Conservation (phyloP, 2,113 vertebrate species). For the Beaufortia kweichowensis region DNA sequence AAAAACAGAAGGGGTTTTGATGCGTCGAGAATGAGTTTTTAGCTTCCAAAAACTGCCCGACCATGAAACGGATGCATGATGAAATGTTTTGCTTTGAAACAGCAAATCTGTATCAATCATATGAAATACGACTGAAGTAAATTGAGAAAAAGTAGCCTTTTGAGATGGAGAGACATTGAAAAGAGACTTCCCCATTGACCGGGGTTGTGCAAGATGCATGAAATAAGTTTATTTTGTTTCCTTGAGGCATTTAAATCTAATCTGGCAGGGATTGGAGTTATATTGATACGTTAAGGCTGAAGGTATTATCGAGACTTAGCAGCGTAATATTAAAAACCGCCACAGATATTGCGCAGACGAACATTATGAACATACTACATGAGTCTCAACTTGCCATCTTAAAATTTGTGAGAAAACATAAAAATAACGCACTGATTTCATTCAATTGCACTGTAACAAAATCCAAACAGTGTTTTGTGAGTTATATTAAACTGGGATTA, state of each 20-base stretch:
- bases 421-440: not conserved
- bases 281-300: slow-evolving; percentile 29
- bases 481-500: not conserved
- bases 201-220: slow-evolving; percentile 20
- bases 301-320: slow-evolving; percentile 22
- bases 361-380: slow-evolving; percentile 7
- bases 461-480: slow-evolving; percentile 5
- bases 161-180: slow-evolving; percentile 3
- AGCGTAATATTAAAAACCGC: slow-evolving; percentile 26
- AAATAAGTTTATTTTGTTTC: slow-evolving; percentile 41
- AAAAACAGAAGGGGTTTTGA: slow-evolving; percentile 35
- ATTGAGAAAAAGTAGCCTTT: slow-evolving; percentile 6
- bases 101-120: slow-evolving; percentile 19
- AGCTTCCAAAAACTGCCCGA: slow-evolving; percentile 20
- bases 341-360: not conserved
- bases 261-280: not conserved
- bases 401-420: not conserved
- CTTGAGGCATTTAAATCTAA: slow-evolving; percentile 29
- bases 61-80: slow-evolving; percentile 32
- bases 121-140: slow-evolving; percentile 14
- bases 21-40: slow-evolving; percentile 23
- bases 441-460: slow-evolving; percentile 18
- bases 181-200: slow-evolving; percentile 31
- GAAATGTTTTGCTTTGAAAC: slow-evolving; percentile 29
- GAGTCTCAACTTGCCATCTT: not conserved